Conservation (phyloP, 1,140 invertebrate genomes). For the Papilio helenus region DNA sequence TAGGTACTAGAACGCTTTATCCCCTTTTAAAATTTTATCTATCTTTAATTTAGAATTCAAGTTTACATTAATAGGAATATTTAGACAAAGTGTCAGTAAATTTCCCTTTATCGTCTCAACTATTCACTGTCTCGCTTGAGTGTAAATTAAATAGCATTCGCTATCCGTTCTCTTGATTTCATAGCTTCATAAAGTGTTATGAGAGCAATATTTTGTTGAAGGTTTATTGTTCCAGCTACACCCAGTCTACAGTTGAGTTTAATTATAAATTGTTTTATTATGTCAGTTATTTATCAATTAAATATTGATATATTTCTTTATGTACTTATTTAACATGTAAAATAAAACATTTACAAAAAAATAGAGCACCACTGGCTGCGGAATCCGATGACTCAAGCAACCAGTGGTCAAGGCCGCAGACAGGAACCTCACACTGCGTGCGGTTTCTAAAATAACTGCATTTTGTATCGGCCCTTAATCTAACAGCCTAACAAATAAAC, state of each 20-base stretch:
- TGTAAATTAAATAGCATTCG: conserved; percentile 14
- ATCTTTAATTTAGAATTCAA: neutral
- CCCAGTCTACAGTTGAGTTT: neutral
- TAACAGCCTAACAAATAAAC: no score
- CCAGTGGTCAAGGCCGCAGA: no score
- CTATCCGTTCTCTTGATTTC: conserved; percentile 23
- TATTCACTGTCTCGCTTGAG: conserved; percentile 21
- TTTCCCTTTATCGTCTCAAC: conserved; percentile 5
- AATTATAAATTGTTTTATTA: neutral
- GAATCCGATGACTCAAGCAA: no score
- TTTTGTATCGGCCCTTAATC: no score
- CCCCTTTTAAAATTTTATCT: neutral
- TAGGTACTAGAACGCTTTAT: neutral
- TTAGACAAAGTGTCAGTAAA: conserved; percentile 9
- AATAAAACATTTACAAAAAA: no score
- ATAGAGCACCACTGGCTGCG: no score
- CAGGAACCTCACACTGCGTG: no score
- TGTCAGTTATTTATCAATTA: neutral
- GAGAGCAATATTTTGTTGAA: conserved; percentile 19
- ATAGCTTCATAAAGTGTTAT: conserved; percentile 18
- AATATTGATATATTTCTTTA: no score
- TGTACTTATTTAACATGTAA: no score
- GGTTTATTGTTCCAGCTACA: neutral
- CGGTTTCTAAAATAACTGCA: no score
- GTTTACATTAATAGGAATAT: neutral